Base-by-base conservation (phyloP, 2,797 vertebrate genomes). In the Salmo trutta region DNA sequence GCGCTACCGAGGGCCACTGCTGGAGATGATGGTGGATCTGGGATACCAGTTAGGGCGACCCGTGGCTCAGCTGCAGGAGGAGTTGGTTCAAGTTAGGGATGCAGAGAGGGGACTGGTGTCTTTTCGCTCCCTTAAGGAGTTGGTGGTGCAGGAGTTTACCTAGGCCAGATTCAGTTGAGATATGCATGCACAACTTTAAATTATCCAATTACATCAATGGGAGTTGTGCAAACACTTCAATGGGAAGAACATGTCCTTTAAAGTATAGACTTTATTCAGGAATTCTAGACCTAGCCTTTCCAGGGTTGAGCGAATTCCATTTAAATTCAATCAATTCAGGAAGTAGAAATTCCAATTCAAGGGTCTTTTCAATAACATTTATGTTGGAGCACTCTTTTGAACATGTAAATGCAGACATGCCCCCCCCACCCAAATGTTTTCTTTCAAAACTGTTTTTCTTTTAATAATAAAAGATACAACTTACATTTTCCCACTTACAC, bases 11-110 rank as follows among this genome's bases (percentile, higher is more conserved):
- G 91, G 87, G 0, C 93, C 96, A 0, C 87, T 99, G 79, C 77
- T 99, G 82, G 94, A 96, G 8, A 91, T 95, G 62, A 92, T 98
- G 95, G 89, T 96, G 84, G 83, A 93, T 24, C 75, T 97, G 79
- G 97, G 96, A 0, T 97, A 97, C 62, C 84, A 93, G 74, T 93
- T 97, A 78, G 95, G 94, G 21, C 93, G 89, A 2, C 96, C 97
- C 19, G 96, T 96, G 51, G 89, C 95, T 36, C 93, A 94, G 67
- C 78, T 98, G 66, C 96, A 97, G 88, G 89, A 95, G 19, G 95
- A 95, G 77, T 85, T 98, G 85, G 94, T 92, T 0, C 83, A 86
- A 52, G 83, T 92, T 79, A 95, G 92, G 78, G 90, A 95, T 21
- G 69, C 92, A 0, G 86, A 95, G 85, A 84, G 91, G 84, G 86